Evolutionary conservation across 1,140 invertebrate genomes (phyloP), one percentile per base, ranked within the genome.

Genomic region (Chironomus tepperi): DNA sequence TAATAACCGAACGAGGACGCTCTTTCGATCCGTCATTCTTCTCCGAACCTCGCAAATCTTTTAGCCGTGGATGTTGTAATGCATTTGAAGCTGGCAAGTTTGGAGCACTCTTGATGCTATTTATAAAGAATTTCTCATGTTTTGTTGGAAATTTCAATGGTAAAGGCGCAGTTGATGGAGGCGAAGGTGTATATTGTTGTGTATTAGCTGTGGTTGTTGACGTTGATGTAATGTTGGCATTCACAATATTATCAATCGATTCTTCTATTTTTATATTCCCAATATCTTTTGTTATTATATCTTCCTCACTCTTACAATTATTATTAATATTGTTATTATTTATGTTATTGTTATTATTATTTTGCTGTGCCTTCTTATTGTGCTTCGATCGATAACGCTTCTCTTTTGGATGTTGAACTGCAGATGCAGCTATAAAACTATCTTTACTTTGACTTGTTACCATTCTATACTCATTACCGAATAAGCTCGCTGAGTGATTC

Each of bases 161-260:
- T 75, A 93, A 81, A 15, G 91, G 91, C 1, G 90, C 91, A 12
- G 91, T 93, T 21, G 91, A 92, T 19, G 91, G 91, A 16, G 91
- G 90, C 12, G 91, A 91, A 8, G 90, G 90, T 2, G 90, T 90
- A 77, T 89, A 92, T 12, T 88, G 24, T 34, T 34, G 65, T 21
- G 65, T 19, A 70, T 70, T 70, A 21, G 65, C 18, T 18, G 65
- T 70, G 65, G 65, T 70, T 86, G 70, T 88, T 12, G 47, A 57
- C n/a, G 47, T n/a, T 57, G 24, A 34, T 34, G 12, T 12, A 19
- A 70, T 16, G 18, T 70, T 70, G 16, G 65, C 65, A 70, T 70
- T 70, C n/a, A 70, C 65, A 70, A 70, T 70, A 18, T 70, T 70
- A 70, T 70, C 65, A 21, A 70, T 70, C 10, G 65, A 70, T 18